A percentile compares a stretch with the other conserved stretches of the same genome.
Evolutionary conservation across 2,113 vertebrate genomes (phyloP).

Genomic region (Alexandromys fortis): DNA sequence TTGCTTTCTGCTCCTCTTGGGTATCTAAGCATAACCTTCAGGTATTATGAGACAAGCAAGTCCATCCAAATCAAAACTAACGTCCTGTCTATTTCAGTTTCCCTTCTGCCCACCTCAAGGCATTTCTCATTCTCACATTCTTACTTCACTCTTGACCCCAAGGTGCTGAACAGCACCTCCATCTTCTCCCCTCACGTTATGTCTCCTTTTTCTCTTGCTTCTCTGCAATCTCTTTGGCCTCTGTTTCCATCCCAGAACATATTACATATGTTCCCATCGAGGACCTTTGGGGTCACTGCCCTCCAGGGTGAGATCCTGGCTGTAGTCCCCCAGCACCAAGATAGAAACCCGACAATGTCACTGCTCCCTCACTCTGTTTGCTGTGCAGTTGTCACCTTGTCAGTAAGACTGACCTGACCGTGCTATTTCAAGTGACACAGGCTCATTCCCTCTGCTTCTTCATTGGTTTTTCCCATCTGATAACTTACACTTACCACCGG

Average conservation of each 20-base stretch:
- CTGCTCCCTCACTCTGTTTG: neutral
- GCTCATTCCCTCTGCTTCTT: neutral
- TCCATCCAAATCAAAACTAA: neutral
- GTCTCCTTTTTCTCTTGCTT: neutral
- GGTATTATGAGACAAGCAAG: conserved; percentile 5
- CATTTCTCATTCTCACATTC: neutral
- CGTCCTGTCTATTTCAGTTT: neutral
- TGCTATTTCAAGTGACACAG: neutral
- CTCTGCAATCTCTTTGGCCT: neutral
- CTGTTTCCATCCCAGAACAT: neutral
- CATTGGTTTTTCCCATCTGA: neutral
- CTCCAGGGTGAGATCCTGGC: neutral
- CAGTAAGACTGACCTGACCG: neutral
- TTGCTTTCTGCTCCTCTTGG: neutral
- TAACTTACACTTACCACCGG: neutral
- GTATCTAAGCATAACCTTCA: neutral
- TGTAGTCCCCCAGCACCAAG: neutral
- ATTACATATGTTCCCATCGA: neutral
- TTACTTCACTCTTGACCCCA: neutral
- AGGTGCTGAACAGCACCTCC: neutral
- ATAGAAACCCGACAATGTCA: neutral
- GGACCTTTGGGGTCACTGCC: neutral
- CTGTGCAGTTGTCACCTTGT: neutral
- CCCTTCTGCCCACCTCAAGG: neutral
- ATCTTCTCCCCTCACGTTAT: neutral